phyloP scores from a whole-genome alignment of 2,797 vertebrate genomes.

The Eidolon dupreanum region DNA sequence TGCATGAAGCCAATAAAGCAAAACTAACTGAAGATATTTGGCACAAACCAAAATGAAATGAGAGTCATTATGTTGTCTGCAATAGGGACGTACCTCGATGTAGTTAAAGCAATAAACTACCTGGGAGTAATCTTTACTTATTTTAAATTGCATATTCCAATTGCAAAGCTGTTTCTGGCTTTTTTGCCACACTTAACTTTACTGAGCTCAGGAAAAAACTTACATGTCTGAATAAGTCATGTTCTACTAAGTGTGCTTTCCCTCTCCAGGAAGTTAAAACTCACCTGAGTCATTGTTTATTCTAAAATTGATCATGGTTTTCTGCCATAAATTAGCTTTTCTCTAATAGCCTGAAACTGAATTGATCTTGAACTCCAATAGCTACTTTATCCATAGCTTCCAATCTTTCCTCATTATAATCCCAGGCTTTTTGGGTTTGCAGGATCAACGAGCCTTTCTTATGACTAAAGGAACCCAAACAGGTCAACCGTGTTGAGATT shows the following conservation, averaged over 20 bases:
- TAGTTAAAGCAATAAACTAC: conserved; percentile 87
- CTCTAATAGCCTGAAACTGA: conserved; percentile 66
- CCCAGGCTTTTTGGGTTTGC: neutral
- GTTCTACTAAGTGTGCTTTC: conserved; percentile 80
- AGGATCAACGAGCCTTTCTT: conserved; percentile 36
- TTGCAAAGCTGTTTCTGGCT: conserved; percentile 85
- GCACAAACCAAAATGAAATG: conserved; percentile 87
- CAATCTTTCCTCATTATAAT: conserved; percentile 25
- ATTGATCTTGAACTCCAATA: conserved; percentile 60
- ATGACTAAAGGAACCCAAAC: neutral
- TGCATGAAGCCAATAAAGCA: conserved; percentile 86
- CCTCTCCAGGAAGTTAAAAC: conserved; percentile 78
- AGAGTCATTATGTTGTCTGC: conserved; percentile 84
- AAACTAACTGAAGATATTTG: conserved; percentile 88
- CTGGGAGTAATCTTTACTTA: conserved; percentile 87
- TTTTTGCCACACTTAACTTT: conserved; percentile 85
- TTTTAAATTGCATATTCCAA: conserved; percentile 87
- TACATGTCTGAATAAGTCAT: conserved; percentile 81
- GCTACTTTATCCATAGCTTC: neutral
- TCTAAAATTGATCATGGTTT: conserved; percentile 83
- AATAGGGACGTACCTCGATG: conserved; percentile 82
- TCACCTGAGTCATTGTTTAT: conserved; percentile 83
- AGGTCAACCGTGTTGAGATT: conserved; percentile 3
- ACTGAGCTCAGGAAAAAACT: conserved; percentile 78
- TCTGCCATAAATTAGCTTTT: conserved; percentile 80